Conservation (phyloP, 2,797 vertebrate species). For the Cephalopachus bancanus region DNA sequence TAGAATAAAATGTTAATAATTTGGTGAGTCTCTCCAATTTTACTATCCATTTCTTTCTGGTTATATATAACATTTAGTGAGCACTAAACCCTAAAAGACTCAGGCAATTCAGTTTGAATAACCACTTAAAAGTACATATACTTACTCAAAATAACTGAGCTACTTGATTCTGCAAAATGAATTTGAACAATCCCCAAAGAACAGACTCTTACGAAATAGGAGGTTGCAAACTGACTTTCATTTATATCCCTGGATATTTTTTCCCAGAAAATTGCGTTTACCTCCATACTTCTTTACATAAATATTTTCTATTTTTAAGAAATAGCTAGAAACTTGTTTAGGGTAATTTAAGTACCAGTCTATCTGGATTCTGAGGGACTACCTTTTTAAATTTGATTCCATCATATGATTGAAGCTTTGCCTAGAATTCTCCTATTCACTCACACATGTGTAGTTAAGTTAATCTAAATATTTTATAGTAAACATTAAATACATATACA, state of each 20-base stretch:
- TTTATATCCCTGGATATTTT: slow-evolving; percentile 73
- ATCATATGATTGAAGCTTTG: slow-evolving; percentile 7
- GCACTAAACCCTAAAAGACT: slow-evolving; percentile 65
- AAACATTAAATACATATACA: not conserved
- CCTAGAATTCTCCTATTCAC: not conserved
- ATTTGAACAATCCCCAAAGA: slow-evolving; percentile 74
- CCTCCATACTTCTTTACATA: slow-evolving; percentile 71
- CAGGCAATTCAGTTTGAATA: slow-evolving; percentile 78
- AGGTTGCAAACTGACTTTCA: slow-evolving; percentile 68
- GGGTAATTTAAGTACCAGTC: not conserved
- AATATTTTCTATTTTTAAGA: slow-evolving; percentile 75
- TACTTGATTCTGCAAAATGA: slow-evolving; percentile 62
- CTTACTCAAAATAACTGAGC: slow-evolving; percentile 77
- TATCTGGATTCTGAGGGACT: slow-evolving; percentile 13
- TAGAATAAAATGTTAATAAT: slow-evolving; percentile 79
- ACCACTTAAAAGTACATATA: slow-evolving; percentile 71
- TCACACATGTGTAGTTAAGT: not conserved
- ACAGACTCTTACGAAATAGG: slow-evolving; percentile 62
- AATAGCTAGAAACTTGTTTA: slow-evolving; percentile 55
- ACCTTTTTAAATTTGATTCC: slow-evolving; percentile 24
- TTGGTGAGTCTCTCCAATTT: slow-evolving; percentile 50
- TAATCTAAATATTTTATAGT: slow-evolving; percentile 9
- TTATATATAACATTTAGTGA: slow-evolving; percentile 67
- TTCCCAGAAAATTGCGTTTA: slow-evolving; percentile 75
- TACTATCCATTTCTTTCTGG: slow-evolving; percentile 64